These are phyloP conservation scores for Cacoxenus indagator DNA, from an alignment of 2,888 invertebrate species.

Conservation along the genomic window DNA sequence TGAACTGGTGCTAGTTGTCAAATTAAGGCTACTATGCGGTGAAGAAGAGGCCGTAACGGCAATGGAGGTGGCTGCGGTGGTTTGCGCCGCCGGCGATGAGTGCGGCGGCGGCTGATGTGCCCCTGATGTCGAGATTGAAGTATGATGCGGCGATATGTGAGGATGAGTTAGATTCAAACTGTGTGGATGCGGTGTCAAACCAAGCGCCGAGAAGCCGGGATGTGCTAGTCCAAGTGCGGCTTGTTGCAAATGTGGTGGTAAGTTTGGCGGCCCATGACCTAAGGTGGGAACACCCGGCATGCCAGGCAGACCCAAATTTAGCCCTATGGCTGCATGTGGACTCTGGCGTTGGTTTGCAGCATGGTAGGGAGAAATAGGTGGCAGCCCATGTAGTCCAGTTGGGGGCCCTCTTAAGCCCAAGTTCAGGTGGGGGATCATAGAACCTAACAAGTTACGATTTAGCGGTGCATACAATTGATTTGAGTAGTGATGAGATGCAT, in stretches of 20 bases:
- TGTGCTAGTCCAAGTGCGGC: conserved; percentile 64
- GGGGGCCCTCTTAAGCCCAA: conserved; percentile 66
- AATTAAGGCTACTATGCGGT: conserved; percentile 62
- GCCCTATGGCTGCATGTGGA: conserved; percentile 64
- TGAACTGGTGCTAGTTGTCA: conserved; percentile 48
- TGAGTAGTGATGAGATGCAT: conserved; percentile 69
- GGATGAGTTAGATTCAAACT: conserved; percentile 66
- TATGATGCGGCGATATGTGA: conserved; percentile 67
- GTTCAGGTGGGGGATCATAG: conserved; percentile 68
- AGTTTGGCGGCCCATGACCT: conserved; percentile 59
- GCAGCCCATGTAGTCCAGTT: conserved; percentile 62
- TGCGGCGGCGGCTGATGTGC: conserved; percentile 67
- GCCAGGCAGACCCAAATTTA: conserved; percentile 66
- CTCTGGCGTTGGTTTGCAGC: conserved; percentile 69
- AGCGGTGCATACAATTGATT: conserved; percentile 67
- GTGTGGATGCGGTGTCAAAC: conserved; percentile 64
- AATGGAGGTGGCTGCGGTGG: conserved; percentile 32
- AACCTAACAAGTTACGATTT: conserved; percentile 66
- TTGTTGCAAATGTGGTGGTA: conserved; percentile 67
- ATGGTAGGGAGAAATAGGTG: conserved; percentile 69
- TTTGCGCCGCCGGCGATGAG: conserved; percentile 37
- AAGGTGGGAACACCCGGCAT: conserved; percentile 59
- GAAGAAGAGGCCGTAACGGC: conserved; percentile 50
- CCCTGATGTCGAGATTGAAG: conserved; percentile 52
- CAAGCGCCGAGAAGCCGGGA: conserved; percentile 66